A percentile compares a stretch with the other conserved stretches of the same genome.
Evolutionary conservation across 2,797 vertebrate species (phyloP).

Genomic region (Dendrocincla tyrannina): DNA sequence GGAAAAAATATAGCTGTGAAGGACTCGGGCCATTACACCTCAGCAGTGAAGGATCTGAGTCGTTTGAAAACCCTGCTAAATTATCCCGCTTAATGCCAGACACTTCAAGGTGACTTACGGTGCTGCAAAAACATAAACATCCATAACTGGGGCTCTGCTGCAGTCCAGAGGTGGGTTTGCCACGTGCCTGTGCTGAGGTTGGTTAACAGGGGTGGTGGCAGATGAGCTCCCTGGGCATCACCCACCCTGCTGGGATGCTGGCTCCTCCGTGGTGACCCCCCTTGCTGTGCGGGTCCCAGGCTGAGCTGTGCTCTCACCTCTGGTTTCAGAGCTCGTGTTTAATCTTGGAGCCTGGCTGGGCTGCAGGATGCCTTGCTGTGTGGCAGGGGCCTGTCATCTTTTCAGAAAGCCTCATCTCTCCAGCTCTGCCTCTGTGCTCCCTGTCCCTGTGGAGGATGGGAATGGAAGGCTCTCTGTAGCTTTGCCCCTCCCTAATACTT

Average conservation of each 20-base stretch:
- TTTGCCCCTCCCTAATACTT: not conserved
- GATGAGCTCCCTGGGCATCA: fast-evolving
- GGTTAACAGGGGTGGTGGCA: not conserved
- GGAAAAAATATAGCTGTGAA: constrained; percentile 21
- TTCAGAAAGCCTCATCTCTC: not conserved
- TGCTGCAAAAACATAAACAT: constrained; percentile 9
- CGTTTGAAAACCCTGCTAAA: constrained; percentile 3
- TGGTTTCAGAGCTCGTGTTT: not conserved
- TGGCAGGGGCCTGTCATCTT: fast-evolving
- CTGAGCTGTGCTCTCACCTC: not conserved
- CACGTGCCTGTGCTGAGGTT: not conserved
- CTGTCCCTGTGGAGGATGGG: fast-evolving
- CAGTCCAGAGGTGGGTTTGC: not conserved
- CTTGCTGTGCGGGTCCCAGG: fast-evolving
- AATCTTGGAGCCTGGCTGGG: not conserved
- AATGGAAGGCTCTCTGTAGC: not conserved
- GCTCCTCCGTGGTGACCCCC: not conserved
- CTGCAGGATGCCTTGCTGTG: not conserved
- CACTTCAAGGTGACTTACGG: constrained; percentile 32
- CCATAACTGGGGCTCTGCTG: not conserved
- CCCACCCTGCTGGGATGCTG: fast-evolving
- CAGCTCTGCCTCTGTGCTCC: not conserved
- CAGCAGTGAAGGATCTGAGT: not conserved
- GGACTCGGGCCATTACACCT: constrained; percentile 37
- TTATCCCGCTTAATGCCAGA: not conserved